phyloP scores from a whole-genome alignment of 2,797 vertebrate genomes.

The Sebastiscus albofasciatus region DNA sequence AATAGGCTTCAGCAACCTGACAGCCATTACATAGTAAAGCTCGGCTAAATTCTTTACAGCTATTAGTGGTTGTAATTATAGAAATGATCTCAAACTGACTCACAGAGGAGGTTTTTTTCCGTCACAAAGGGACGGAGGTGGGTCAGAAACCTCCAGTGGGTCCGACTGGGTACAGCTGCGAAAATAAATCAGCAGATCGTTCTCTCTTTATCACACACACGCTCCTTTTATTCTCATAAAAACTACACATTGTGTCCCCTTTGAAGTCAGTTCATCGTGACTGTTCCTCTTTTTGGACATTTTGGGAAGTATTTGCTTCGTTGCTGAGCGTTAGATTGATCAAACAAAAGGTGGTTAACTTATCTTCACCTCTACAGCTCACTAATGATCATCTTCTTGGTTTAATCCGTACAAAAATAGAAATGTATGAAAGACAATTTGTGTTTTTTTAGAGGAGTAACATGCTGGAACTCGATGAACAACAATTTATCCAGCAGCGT shows the following conservation, averaged over 20 bases:
- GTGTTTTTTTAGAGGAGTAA: not conserved
- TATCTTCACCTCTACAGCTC: not conserved
- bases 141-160: not conserved
- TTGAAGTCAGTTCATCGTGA: not conserved
- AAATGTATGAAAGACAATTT: not conserved
- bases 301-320: not conserved
- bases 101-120: constrained; percentile 11
- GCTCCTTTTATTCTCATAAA: not conserved
- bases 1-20: constrained; percentile 39
- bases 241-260: not conserved
- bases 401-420: not conserved
- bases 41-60: constrained; percentile 48
- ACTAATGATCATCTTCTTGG: not conserved
- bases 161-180: constrained; percentile 17
- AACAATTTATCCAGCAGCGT: no score
- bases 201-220: not conserved
- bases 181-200: constrained; percentile 17
- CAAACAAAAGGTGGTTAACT: not conserved
- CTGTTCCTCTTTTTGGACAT: not conserved
- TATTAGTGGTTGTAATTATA: constrained; percentile 64
- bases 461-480: not conserved
- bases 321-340: not conserved
- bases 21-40: constrained; percentile 47
- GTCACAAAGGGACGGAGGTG: constrained; percentile 3
- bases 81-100: constrained; percentile 53